Conservation (phyloP, 1,140 invertebrate species). For the Chrysoperla carnea region DNA sequence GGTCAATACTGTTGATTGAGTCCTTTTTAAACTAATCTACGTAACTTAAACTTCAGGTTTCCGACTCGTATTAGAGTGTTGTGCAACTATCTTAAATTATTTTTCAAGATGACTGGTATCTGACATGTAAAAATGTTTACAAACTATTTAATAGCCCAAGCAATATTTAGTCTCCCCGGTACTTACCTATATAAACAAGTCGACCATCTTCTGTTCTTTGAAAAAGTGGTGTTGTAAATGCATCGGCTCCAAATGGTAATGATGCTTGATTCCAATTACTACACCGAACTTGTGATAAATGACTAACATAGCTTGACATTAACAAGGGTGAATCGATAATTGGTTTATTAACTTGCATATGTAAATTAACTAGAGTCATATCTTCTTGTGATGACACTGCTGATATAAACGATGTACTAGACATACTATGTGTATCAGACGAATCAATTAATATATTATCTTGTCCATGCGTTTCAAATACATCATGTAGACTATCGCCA, state of each 20-base stretch:
- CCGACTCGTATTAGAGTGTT: too few species aligned
- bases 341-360: constrained; percentile 88
- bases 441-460: constrained; percentile 26
- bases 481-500: not conserved
- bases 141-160: too few species aligned
- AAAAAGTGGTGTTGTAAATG: constrained; percentile 55
- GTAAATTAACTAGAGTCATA: constrained; percentile 79
- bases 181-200: constrained; percentile 54
- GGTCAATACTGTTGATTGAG: too few species aligned
- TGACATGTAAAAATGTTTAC: too few species aligned
- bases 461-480: constrained; percentile 4
- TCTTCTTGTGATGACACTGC: constrained; percentile 89
- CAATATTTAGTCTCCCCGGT: too few species aligned
- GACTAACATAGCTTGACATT: constrained; percentile 87
- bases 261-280: constrained; percentile 55
- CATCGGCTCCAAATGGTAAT: constrained; percentile 45
- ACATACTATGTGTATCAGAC: constrained; percentile 52
- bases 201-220: constrained; percentile 54
- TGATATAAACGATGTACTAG: constrained; percentile 77
- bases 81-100: too few species aligned
- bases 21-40: too few species aligned
- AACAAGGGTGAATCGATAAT: constrained; percentile 84
- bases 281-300: constrained; percentile 67
- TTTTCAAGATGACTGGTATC: too few species aligned
- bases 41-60: too few species aligned